Evolutionary conservation across 2,888 invertebrate genomes (phyloP), one percentile per base, ranked within the genome.

Genomic region (Athalia rosae): DNA sequence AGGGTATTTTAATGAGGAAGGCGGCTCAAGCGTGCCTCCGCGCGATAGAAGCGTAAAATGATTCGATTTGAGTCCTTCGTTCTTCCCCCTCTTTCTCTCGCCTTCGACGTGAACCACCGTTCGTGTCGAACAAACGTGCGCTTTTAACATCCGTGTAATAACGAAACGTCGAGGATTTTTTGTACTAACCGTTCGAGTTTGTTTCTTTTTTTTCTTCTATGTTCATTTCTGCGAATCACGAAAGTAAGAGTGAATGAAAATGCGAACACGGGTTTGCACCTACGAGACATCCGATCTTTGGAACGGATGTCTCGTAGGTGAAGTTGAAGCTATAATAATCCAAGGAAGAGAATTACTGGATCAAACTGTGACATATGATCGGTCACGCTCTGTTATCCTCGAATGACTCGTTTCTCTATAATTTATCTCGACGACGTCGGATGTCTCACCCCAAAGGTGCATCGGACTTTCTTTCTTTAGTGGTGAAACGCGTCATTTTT

Each of bases 381-480:
- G 50, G 74, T 74, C 41, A 74, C 74, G 74, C 74, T 74, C 74
- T 74, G 50, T 61, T 74, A 61, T 62, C 47, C 59, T 48, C 74
- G 48, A 59, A 48, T 53, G 48, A 74, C 74, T 74, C n/a, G 58
- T 71, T 67, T 67, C 41, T 67, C 53, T 11, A 41, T 41, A 47
- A 62, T 74, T 61, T 58, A 5, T 45, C 4, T 58, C 45, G 58
- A 58, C 71, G 58, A 71, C 53, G 67, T 6, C n/a, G 41, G 5
- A 7, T n/a, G 45, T 58, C 13, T 58, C 45, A 71, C 69, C 45
- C 58, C 43, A 13, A 13, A 8, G n/a, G 4, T 4, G 69, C 41
- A 61, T 45, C 43, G 45, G 58, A n/a, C 43, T 13, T 15, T 13
- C 43, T 71, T 71, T 71, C 71, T 58, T 58, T 9, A 58, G 8